These are phyloP conservation scores for Lemur catta DNA, from an alignment of 2,797 vertebrate species.

Conservation along the genomic window DNA sequence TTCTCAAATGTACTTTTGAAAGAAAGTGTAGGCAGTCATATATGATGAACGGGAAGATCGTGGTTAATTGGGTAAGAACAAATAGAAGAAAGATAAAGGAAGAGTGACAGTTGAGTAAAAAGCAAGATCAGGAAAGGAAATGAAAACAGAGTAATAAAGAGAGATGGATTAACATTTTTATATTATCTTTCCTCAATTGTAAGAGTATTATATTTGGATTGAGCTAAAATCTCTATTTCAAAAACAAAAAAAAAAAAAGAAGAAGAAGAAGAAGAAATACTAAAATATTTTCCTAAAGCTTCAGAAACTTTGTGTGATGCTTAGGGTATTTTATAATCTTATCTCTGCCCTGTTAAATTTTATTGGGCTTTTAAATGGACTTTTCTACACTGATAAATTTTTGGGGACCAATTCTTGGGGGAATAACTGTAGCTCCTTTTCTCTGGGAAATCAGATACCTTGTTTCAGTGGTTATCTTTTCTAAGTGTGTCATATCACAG, in stretches of 20 bases:
- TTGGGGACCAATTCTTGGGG: not conserved
- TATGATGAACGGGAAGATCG: not conserved
- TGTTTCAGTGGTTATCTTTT: not conserved
- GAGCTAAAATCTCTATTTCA: not conserved
- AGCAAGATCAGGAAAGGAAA: not conserved
- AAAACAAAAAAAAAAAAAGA: not conserved
- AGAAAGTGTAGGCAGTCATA: not conserved
- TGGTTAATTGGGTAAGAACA: not conserved
- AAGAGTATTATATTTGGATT: not conserved
- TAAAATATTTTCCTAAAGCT: not conserved
- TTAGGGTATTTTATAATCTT: not conserved
- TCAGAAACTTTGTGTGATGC: not conserved
- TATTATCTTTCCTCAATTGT: not conserved
- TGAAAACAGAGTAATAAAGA: not conserved
- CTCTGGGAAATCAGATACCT: not conserved
- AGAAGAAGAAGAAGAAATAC: not conserved
- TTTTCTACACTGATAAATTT: not conserved
- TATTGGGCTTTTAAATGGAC: not conserved
- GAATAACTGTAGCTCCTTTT: not conserved
- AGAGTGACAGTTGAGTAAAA: not conserved
- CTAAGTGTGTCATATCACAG: not conserved
- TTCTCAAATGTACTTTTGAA: not conserved
- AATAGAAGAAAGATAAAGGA: not conserved
- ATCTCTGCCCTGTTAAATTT: not conserved
- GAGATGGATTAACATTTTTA: not conserved